Evolutionary conservation across 2,888 invertebrate genomes (phyloP), one percentile per base, ranked within the genome.

Genomic region (Cephus sareptanus): DNA sequence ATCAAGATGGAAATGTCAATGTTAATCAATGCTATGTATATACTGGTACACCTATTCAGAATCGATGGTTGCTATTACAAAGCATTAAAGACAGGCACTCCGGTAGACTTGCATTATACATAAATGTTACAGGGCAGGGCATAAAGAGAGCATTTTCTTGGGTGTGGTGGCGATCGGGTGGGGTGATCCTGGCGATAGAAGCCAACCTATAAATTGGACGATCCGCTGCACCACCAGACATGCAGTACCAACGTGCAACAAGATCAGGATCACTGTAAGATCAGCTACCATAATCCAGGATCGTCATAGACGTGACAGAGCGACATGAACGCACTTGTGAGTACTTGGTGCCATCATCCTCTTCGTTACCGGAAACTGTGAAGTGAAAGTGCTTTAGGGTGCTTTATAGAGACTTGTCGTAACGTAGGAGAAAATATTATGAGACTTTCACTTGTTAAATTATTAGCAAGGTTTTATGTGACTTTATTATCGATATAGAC

Each of bases 121-220:
- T 84, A 83, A 89, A 89, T 88, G 87, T 89, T 88, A 89, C 87
- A 85, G 85, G 89, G 88, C 86, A 87, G 85, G 88, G 88, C 86
- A 84, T 74, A 89, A 90, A 83, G 86, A 88, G 89, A 90, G 88
- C 90, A 90, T 88, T 89, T 89, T 87, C 87, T 84, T 90, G 90
- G 90, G 90, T 90, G 90, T 90, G 90, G 86, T 88, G 83, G 80
- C 35, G 12, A 70, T 33, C 30, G 13, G 70, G 70, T 70, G 80
- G 81, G 81, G 81, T 77, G 73, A 40, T 40, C 40, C 15, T 40
- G 15, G 40, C 15, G 78, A 73, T 74, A 74, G 74, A 70, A 34
- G 56, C 11, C 74, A 76, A 74, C 78, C 85, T 88, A 90, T 90
- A 90, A 90, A 90, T 89, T 89, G 87, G 81, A 84, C 86, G 89